A percentile compares a stretch with the other conserved stretches of the same genome.
These are phyloP conservation scores for Cyrtorhinus lividipennis DNA, from an alignment of 1,140 invertebrate species.

Conservation along the genomic window DNA sequence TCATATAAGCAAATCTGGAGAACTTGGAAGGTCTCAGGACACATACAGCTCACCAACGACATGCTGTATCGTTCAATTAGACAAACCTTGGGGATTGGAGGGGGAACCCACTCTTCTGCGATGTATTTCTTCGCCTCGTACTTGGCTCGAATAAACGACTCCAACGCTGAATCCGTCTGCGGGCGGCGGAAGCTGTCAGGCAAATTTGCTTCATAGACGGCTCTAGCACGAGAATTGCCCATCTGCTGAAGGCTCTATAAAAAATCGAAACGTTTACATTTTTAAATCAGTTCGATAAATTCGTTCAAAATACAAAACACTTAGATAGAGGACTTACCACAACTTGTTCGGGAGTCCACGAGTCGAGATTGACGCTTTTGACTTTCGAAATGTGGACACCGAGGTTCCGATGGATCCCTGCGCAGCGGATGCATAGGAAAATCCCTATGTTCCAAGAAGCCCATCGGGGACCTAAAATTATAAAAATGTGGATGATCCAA, in stretches of 20 bases:
- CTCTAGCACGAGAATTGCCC: conserved; percentile 91
- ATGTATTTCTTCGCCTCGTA: conserved; percentile 98
- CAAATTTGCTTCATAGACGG: conserved; percentile 93
- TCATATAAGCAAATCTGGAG: background rate
- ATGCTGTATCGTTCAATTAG: too few relatives aligned
- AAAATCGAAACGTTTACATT: conserved; percentile 23
- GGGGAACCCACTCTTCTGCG: conserved; percentile 88
- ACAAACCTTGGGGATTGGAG: conserved; percentile 65
- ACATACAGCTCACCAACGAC: too few relatives aligned
- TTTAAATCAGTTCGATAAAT: background rate
- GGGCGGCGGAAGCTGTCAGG: conserved; percentile 89
- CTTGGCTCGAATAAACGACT: conserved; percentile 91
- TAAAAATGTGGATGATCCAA: too few relatives aligned
- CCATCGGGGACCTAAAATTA: conserved; percentile 79
- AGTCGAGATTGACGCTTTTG: conserved; percentile 92
- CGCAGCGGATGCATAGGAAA: conserved; percentile 95
- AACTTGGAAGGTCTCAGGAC: background rate
- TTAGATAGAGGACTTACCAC: conserved; percentile 40
- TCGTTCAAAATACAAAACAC: background rate
- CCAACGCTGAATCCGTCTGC: conserved; percentile 83
- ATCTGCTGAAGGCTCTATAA: conserved; percentile 87
- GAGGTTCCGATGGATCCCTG: conserved; percentile 93
- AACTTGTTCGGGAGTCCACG: conserved; percentile 98
- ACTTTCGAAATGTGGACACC: conserved; percentile 97
- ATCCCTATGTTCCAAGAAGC: conserved; percentile 98